Percentiles rank a stretch among this genome's conserved stretches.
phyloP scores from a whole-genome alignment of 2,888 invertebrate genomes.

The Barypeithes pellucidus region DNA sequence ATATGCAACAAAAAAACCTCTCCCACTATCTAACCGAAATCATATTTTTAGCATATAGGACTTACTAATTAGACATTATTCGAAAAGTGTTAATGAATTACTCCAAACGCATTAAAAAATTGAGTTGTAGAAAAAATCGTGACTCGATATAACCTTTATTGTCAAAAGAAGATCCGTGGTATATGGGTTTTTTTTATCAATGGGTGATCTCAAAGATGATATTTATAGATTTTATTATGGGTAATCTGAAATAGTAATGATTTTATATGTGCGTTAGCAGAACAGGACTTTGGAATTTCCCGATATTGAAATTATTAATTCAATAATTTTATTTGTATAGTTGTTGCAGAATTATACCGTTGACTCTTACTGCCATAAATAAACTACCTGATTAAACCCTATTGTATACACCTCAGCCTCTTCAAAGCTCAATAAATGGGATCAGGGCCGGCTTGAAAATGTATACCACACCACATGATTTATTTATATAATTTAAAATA shows the following conservation, averaged over 20 bases:
- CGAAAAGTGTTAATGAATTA: conserved; percentile 45
- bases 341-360: no score
- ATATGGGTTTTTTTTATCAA: conserved; percentile 49
- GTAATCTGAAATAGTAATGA: not conserved
- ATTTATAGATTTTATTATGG: conserved; percentile 41
- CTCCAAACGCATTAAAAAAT: conserved; percentile 43
- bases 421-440: no score
- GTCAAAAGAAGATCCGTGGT: conserved; percentile 44
- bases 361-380: no score
- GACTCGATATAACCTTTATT: conserved; percentile 47
- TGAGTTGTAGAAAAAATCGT: conserved; percentile 48
- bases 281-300: conserved; percentile 30
- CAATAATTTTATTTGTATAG: no score
- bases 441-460: no score
- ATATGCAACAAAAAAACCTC: conserved; percentile 16
- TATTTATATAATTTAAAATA: no score
- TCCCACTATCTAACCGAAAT: conserved; percentile 27
- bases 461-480: no score
- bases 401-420: no score
- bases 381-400: no score
- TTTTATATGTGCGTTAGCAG: conserved; percentile 23
- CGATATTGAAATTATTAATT: not conserved
- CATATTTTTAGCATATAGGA: conserved; percentile 37
- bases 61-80: conserved; percentile 41
- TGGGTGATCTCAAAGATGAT: conserved; percentile 48